Evolutionary conservation across 2,797 vertebrate genomes (phyloP), one percentile per base, ranked within the genome.

Genomic region (Pseudotriccus pelzelni): DNA sequence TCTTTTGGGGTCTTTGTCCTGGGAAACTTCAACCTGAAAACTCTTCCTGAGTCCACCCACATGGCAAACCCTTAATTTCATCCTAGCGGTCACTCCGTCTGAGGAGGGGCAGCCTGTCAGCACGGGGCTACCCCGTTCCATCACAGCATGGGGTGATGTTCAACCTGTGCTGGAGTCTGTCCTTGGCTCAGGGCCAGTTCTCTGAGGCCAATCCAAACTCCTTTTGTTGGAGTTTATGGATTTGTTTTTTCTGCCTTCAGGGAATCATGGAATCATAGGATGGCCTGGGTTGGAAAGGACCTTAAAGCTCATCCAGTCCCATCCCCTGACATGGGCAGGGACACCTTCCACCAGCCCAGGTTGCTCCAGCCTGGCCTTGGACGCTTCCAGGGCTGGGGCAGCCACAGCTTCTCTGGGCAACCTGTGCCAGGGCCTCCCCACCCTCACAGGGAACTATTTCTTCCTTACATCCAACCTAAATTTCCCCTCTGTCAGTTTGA

Each of bases 381-480:
- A 1, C 59, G 66, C 76, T 73, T 53, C 52, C 84, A 87, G 75
- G 67, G 84, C 50, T 87, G 67, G 59, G 75, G 44, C 59, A 73
- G 58, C 75, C 67, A 9, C 75, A 79, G 58, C 50, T 72, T 6
- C 84, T 72, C 75, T 69, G 64, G 56, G 64, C 55, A 85, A 24
- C 43, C 73, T 69, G 47, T 39, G 47, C 75, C 74, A 72, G 66
- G 24, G 15, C 67, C 43, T 72, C 1, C 9, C 14, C 84, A 20
- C 22, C 43, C 41, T 56, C 0, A 0, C 67, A n/a, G 36, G 32
- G 43, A 37, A 12, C 1, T 18, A 58, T 56, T 73, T 24, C 52
- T 18, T 1, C 37, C 28, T 7, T 1, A 7, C 6, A 3, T 30
- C 24, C 46, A 62, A 59, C 3, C 85, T 0, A 6, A 0, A 12